A percentile compares a stretch with the other conserved stretches of the same genome.
phyloP scores from a whole-genome alignment of 2,113 vertebrate genomes.

The Rhodinocichla rosea region DNA sequence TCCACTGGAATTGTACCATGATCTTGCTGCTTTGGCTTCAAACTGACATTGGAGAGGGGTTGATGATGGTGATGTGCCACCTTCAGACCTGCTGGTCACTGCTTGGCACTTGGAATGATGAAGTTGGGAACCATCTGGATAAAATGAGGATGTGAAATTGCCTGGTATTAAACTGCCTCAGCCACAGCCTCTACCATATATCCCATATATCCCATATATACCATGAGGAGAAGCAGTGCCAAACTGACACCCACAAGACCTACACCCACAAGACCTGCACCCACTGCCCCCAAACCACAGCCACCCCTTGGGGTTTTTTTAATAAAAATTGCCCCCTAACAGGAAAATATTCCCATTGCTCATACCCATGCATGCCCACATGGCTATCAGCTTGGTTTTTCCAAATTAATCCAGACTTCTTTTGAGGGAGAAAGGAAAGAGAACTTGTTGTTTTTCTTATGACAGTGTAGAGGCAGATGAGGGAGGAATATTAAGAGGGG shows the following conservation, averaged over 20 bases:
- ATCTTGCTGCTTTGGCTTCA: not conserved
- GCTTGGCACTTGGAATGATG: not conserved
- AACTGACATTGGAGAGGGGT: not conserved
- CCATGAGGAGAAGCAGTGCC: not conserved
- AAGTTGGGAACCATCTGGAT: not conserved
- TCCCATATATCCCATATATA: too few relatives aligned
- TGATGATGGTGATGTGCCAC: not conserved
- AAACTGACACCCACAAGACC: not conserved
- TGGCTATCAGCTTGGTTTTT: not conserved
- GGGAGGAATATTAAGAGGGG: not conserved
- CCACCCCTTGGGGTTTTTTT: not conserved
- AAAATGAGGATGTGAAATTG: not conserved
- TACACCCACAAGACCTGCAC: not conserved
- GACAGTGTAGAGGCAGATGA: not conserved
- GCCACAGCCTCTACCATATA: not conserved
- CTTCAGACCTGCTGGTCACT: accelerated
- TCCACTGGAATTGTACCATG: not conserved
- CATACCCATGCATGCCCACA: not conserved
- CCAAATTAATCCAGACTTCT: not conserved
- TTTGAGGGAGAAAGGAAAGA: not conserved
- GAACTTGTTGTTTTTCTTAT: not conserved
- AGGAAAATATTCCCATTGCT: not conserved
- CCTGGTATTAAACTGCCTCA: not conserved
- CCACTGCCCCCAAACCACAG: not conserved
- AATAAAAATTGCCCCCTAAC: not conserved